Base-by-base conservation (phyloP, 2,797 vertebrate species). In the Sebastes dallii region DNA sequence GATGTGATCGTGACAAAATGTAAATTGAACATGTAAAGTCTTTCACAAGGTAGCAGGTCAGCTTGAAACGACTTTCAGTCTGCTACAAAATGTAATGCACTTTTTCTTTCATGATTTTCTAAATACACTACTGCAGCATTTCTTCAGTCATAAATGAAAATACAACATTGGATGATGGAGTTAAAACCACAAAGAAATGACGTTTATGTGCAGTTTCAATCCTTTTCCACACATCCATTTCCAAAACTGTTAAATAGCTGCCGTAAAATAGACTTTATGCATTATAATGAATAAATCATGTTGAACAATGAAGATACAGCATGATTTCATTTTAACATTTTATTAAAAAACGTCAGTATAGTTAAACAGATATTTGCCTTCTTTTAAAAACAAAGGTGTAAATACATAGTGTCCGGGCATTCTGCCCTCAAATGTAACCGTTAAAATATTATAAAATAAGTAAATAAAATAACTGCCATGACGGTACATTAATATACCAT, bases 331-430 rank as follows among this genome's bases (percentile, higher is more conserved):
- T 81, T 81, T 72, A 0, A 32, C 4, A 54, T 79, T 92, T 93
- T 90, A 91, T 87, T 92, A 72, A 62, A 86, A 90, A 67, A 81
- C 12, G 22, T 72, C 18, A 56, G 73, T 36, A 86, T n/a, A 83
- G 4, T 5, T 75, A 27, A 82, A 84, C 73, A 79, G 12, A 73
- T 50, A 69, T 68, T 74, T 71, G 59, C 36, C 34, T 55, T 85
- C 10, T 66, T 74, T 34, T 12, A 50, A 22, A 58, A 75, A 55
- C 75, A 78, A 68, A 69, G 72, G 66, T 64, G 27, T 50, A 84
- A 72, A 85, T 80, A 73, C 60, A 86, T 20, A 83, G 11, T 75
- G 68, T 67, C 10, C 30, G 62, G 30, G 64, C 84, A 83, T 80
- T 81, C 29, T 72, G 73, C 64, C 66, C 78, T 75, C 30, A 70